These are phyloP conservation scores for Oxytorus armatus DNA, from an alignment of 2,888 invertebrate genomes.

Conservation along the genomic window DNA sequence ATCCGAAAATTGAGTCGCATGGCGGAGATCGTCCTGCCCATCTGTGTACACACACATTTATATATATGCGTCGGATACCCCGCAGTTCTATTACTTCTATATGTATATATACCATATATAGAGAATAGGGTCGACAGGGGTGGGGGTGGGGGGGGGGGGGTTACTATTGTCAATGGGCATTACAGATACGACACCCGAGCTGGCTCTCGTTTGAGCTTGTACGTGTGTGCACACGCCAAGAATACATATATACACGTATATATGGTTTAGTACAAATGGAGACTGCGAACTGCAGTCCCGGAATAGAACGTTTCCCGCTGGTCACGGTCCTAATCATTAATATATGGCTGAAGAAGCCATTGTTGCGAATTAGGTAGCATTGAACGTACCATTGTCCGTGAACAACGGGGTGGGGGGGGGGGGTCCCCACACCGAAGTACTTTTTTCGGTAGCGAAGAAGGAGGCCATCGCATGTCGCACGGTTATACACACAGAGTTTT, in stretches of 20 bases:
- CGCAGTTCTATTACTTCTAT: conserved; percentile 43
- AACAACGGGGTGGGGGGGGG: conserved; percentile 74
- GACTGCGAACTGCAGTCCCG: conserved; percentile 47
- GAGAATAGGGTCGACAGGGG: conserved; percentile 30
- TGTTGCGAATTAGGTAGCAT: conserved; percentile 83
- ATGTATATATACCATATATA: conserved; percentile 21
- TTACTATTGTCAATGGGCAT: conserved; percentile 54
- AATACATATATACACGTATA: conserved; percentile 6
- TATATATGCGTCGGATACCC: conserved; percentile 13
- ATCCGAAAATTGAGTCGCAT: conserved; percentile 80
- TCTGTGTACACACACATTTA: conserved; percentile 43
- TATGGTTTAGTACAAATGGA: conserved; percentile 35
- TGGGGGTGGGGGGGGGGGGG: conserved; percentile 22
- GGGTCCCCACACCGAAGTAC: conserved; percentile 1
- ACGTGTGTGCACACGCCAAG: conserved; percentile 16
- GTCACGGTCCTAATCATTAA: conserved; percentile 78
- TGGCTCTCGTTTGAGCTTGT: conserved; percentile 34
- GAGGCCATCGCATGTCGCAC: conserved; percentile 46
- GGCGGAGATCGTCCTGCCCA: conserved; percentile 63
- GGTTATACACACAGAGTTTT: conserved; percentile 48
- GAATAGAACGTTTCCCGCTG: conserved; percentile 67
- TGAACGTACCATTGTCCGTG: conserved; percentile 78
- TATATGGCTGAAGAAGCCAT: conserved; percentile 79
- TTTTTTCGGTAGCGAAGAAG: conserved; percentile 55
- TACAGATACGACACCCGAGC: conserved; percentile 46